phyloP scores from a whole-genome alignment of 2,113 vertebrate genomes.

The Boulengerochromis microlepis region DNA sequence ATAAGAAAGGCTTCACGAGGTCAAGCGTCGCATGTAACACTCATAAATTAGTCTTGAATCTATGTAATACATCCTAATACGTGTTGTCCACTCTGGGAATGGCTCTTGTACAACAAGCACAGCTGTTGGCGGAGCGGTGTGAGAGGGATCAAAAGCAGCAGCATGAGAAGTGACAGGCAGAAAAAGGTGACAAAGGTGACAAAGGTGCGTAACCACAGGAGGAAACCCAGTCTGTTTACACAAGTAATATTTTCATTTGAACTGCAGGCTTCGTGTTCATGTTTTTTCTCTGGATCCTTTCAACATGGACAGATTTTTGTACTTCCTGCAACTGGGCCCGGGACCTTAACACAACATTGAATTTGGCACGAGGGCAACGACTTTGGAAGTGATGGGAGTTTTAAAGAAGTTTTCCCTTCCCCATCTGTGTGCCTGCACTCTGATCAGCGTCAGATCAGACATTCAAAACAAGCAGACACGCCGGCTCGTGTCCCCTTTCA shows the following conservation, averaged over 20 bases:
- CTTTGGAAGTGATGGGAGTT: slow-evolving; percentile 23
- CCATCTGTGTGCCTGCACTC: background rate
- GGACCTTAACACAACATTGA: slow-evolving; percentile 56
- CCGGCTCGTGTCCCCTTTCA: background rate
- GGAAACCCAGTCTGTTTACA: slow-evolving; percentile 54
- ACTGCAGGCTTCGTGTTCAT: background rate
- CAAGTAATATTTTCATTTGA: slow-evolving; percentile 46
- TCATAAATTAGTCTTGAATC: background rate
- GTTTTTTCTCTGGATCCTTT: slow-evolving; percentile 8
- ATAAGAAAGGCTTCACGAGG: background rate
- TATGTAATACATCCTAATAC: background rate
- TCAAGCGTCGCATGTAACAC: background rate
- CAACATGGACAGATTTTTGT: background rate
- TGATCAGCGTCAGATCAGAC: slow-evolving; percentile 12
- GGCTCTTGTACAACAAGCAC: background rate
- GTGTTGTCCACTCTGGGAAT: background rate
- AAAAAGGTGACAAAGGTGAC: slow-evolving; percentile 15
- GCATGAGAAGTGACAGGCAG: slow-evolving; percentile 20
- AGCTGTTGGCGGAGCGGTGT: background rate
- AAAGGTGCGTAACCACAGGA: slow-evolving; percentile 28
- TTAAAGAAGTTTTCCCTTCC: slow-evolving; percentile 29
- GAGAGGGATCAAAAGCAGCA: background rate
- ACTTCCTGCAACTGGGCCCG: slow-evolving; percentile 11
- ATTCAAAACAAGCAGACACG: background rate
- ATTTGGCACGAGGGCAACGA: slow-evolving; percentile 37